Evolutionary conservation across 2,113 vertebrate genomes (phyloP).

Genomic region (Macrotis lagotis): DNA sequence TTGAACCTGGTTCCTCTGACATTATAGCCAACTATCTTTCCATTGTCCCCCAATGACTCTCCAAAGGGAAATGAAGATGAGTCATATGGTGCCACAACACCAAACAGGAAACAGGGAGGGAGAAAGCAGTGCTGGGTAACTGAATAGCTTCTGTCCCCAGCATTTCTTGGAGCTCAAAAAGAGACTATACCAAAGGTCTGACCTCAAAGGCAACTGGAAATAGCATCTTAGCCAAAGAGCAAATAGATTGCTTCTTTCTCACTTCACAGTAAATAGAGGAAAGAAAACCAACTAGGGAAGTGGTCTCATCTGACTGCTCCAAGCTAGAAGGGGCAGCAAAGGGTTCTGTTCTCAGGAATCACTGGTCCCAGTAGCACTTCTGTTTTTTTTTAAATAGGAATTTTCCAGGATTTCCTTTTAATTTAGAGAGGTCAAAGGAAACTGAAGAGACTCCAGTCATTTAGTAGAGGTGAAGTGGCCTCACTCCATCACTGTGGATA

Average conservation of each 20-base stretch:
- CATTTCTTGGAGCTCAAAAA: background rate
- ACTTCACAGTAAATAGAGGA: background rate
- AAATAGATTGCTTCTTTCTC: background rate
- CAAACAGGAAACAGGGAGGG: background rate
- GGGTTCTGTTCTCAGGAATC: constrained; percentile 33
- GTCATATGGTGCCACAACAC: background rate
- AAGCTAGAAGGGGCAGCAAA: constrained; percentile 20
- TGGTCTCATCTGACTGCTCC: background rate
- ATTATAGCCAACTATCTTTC: too few species aligned
- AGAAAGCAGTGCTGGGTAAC: background rate
- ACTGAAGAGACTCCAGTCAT: constrained; percentile 66
- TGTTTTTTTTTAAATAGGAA: constrained; percentile 75
- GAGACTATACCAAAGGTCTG: background rate
- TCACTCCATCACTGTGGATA: constrained; percentile 83
- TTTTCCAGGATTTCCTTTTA: constrained; percentile 68
- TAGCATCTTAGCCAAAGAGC: background rate
- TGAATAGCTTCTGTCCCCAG: background rate
- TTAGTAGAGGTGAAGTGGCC: constrained; percentile 79
- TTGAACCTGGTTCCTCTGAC: background rate
- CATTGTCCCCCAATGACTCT: background rate
- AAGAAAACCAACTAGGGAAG: constrained; percentile 20
- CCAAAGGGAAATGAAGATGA: background rate
- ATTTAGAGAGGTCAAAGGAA: constrained; percentile 77
- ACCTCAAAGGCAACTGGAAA: background rate
- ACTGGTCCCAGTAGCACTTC: constrained; percentile 60